A percentile compares a stretch with the other conserved stretches of the same genome.
Conservation (phyloP, 2,888 invertebrate species). For the Ornithoptera alexandrae region DNA sequence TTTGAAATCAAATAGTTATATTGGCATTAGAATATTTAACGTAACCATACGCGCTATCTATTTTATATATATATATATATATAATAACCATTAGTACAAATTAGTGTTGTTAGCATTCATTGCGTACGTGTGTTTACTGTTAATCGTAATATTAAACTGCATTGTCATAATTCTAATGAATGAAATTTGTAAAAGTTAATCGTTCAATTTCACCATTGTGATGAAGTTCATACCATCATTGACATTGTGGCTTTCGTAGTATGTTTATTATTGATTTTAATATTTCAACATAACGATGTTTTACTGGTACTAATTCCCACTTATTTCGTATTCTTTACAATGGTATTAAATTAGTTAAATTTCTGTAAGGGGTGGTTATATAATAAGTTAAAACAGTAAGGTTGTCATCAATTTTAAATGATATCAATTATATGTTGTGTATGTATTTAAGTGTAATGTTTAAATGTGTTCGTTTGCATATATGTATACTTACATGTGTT, state of each 20-base stretch:
- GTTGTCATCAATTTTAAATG: conserved; percentile 6
- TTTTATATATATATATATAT: not conserved
- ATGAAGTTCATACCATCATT: not conserved
- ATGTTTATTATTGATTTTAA: not conserved
- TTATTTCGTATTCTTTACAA: conserved; percentile 9
- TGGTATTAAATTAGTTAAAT: conserved; percentile 11
- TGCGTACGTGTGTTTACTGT: conserved; percentile 2
- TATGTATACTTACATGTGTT: too few relatives aligned
- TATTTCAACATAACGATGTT: not conserved
- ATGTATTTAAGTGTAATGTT: too few relatives aligned
- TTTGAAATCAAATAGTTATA: not conserved
- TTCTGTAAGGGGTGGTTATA: not conserved
- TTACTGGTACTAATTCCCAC: not conserved
- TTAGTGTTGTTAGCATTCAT: conserved; percentile 3
- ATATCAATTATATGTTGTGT: too few relatives aligned
- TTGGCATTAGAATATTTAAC: not conserved
- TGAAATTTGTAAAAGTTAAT: not conserved
- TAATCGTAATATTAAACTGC: not conserved
- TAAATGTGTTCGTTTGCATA: too few relatives aligned
- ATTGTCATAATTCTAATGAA: not conserved
- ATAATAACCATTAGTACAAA: conserved; percentile 5
- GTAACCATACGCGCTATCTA: not conserved
- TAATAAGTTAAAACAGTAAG: conserved; percentile 10
- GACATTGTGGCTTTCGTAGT: not conserved
- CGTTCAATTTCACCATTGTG: not conserved